Evolutionary conservation across 2,797 vertebrate genomes (phyloP).

Genomic region (Dryobates pubescens): DNA sequence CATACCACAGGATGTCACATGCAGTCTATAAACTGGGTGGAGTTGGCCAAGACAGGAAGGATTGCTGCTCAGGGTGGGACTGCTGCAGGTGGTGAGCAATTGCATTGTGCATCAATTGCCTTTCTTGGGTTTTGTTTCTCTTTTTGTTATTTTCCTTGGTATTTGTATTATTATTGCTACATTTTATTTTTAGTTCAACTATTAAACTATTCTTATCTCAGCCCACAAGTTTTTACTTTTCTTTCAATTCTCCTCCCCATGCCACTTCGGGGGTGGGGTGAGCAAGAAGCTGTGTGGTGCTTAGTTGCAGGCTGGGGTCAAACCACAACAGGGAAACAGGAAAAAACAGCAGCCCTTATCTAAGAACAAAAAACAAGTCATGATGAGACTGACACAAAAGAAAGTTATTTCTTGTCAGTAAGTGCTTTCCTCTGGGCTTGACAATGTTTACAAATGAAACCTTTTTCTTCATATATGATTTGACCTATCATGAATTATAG

Average conservation of each 20-base stretch:
- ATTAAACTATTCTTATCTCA: too few relatives aligned
- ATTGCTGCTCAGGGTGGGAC: neutral
- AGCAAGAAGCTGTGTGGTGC: neutral
- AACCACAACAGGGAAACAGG: neutral
- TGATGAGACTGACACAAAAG: neutral
- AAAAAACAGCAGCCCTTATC: neutral
- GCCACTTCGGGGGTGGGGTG: neutral
- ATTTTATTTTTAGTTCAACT: neutral
- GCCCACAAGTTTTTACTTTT: too few relatives aligned
- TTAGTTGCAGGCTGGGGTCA: neutral
- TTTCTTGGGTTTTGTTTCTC: too few relatives aligned
- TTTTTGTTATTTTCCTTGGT: neutral
- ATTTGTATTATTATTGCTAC: neutral
- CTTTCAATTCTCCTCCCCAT: neutral
- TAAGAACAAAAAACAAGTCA: neutral
- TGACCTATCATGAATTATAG: conserved; percentile 36
- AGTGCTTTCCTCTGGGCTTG: conserved; percentile 30
- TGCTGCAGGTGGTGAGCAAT: neutral
- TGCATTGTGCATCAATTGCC: too few relatives aligned
- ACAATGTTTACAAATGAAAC: conserved; percentile 34
- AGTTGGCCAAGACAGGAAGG: neutral
- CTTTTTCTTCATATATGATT: conserved; percentile 27
- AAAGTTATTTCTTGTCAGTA: conserved; percentile 48
- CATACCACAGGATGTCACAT: neutral
- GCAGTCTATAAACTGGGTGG: neutral